These are phyloP conservation scores for Bambusicola thoracicus DNA, from an alignment of 2,113 vertebrate genomes.

Conservation along the genomic window DNA sequence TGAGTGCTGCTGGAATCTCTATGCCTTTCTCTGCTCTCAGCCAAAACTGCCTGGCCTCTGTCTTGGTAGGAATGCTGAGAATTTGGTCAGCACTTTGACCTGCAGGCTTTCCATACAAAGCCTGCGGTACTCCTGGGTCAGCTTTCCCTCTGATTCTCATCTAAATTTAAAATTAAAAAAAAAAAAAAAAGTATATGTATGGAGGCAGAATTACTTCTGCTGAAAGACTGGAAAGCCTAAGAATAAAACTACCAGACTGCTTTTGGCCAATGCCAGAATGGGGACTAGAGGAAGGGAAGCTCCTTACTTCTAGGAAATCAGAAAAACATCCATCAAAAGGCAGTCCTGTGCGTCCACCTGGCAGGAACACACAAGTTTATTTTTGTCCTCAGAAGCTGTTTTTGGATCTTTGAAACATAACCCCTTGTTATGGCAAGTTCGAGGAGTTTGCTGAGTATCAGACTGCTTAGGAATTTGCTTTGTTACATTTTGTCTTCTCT, in stretches of 20 bases:
- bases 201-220: neutral
- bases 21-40: neutral
- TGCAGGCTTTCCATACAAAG: neutral
- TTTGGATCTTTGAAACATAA: slow-evolving; percentile 33
- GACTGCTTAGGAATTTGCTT: slow-evolving; percentile 2
- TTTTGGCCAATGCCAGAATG: slow-evolving; percentile 11
- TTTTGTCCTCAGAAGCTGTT: slow-evolving; percentile 32
- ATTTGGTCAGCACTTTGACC: neutral
- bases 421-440: neutral
- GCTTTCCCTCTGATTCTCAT: neutral
- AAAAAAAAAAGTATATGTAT: neutral
- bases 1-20: neutral
- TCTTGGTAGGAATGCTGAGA: neutral
- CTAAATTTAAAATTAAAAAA: neutral
- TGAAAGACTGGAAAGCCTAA: neutral
- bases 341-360: slow-evolving; percentile 27
- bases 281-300: neutral
- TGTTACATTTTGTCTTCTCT: slow-evolving; percentile 49
- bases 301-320: slow-evolving; percentile 44
- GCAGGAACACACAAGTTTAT: slow-evolving; percentile 40
- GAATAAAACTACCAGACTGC: neutral
- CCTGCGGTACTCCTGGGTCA: neutral
- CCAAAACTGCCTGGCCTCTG: neutral
- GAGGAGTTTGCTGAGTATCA: neutral
- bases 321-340: slow-evolving; percentile 5